Evolutionary conservation across 2,888 invertebrate genomes (phyloP), one percentile per base, ranked within the genome.

Genomic region (Cephalotes varians): DNA sequence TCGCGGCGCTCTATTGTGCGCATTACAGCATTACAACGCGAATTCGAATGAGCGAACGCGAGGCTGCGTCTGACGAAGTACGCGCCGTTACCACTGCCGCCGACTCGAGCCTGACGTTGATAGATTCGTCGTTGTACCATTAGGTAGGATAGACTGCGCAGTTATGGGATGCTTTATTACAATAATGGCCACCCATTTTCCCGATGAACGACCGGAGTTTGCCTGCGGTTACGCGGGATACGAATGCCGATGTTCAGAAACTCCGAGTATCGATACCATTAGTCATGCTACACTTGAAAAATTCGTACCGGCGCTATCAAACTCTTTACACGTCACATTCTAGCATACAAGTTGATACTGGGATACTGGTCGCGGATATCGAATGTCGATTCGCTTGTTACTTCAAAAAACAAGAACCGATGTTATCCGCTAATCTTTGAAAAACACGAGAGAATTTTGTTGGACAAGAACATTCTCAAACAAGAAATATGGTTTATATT

Each of bases 71-170:
- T 88, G 88, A 88, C 72, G 81, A 87, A 89, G 85, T 84, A 84
- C 84, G 85, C 87, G 86, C 82, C 89, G 87, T 89, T 89, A 88
- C 89, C 74, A 87, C 87, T 87, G 89, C 86, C 89, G 87, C 85
- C 87, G 83, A 89, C 67, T 72, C 73, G 56, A 74, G 80, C 77
- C 81, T 85, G 89, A 89, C 89, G 76, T 85, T 89, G 89, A 89
- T 86, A 81, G 89, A 89, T 86, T 84, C 86, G 67, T 72, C 81
- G 74, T 74, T 83, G 87, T 87, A 88, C 86, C 88, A 88, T 86
- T 87, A 85, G 82, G 73, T 56, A 85, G 77, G 88, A 74, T 88
- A 87, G 88, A 88, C 84, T 85, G 86, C 84, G 79, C 86, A 85
- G 85, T 83, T 89, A 88, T 86, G 82, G 87, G 84, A 81, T 86